These are phyloP conservation scores for Bombus pascuorum DNA, from an alignment of 1,140 invertebrate species.

Conservation along the genomic window DNA sequence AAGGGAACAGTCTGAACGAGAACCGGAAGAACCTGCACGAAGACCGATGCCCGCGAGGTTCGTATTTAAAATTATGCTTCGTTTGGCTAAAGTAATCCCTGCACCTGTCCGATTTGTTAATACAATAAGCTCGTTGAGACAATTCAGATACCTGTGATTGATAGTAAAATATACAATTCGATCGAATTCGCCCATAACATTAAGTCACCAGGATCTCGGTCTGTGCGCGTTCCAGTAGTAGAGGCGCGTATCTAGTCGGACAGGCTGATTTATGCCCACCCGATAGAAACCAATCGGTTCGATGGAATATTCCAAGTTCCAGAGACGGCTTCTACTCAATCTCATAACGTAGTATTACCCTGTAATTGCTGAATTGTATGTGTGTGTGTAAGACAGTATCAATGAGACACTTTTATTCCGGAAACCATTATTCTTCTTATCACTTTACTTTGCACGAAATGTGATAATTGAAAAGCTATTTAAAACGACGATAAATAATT, in stretches of 20 bases:
- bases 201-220: conserved; percentile 9
- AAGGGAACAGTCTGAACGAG: conserved; percentile 72
- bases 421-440: no score
- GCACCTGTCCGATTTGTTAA: not conserved
- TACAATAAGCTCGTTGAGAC: not conserved
- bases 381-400: not conserved
- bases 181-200: conserved; percentile 14
- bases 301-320: conserved; percentile 7
- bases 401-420: no score
- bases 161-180: not conserved
- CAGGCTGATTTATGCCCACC: conserved; percentile 38
- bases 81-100: not conserved
- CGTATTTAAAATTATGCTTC: not conserved
- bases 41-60: conserved; percentile 76
- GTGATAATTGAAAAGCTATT: no score
- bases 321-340: not conserved
- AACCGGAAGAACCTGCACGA: conserved; percentile 74
- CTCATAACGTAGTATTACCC: not conserved
- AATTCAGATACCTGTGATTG: not conserved
- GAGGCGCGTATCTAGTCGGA: conserved; percentile 12
- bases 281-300: conserved; percentile 32
- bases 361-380: not conserved
- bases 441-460: no score
- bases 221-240: not conserved
- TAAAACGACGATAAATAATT: no score